These are phyloP conservation scores for Oncorhynchus kisutch DNA, from an alignment of 2,113 vertebrate genomes.

Conservation along the genomic window DNA sequence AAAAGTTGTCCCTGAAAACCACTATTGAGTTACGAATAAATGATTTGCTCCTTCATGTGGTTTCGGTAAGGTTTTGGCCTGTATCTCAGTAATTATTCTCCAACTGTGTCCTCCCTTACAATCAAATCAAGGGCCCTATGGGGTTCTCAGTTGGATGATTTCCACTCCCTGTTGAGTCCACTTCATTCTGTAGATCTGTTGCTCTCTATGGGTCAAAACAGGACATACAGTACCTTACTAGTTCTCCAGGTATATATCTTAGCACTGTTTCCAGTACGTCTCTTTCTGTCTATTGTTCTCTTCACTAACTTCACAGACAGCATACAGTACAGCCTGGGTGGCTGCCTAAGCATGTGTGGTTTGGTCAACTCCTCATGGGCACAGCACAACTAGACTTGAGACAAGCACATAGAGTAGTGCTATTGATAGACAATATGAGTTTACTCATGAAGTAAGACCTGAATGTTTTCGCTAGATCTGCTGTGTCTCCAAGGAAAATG, in stretches of 20 bases:
- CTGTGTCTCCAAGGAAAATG: not conserved
- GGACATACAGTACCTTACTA: slow-evolving; percentile 2
- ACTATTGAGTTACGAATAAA: slow-evolving; percentile 11
- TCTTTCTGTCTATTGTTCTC: not conserved
- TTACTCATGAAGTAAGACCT: not conserved
- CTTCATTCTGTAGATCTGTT: slow-evolving; percentile 6
- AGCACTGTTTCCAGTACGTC: not conserved
- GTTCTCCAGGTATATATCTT: not conserved
- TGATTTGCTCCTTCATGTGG: slow-evolving; percentile 22
- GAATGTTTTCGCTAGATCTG: not conserved
- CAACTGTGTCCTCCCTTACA: slow-evolving; percentile 19
- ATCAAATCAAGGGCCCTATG: slow-evolving; percentile 1
- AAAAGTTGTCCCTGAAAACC: slow-evolving; percentile 2
- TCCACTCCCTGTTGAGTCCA: slow-evolving; percentile 1
- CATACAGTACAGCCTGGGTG: no score
- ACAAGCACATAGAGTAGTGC: no score
- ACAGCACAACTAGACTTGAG: no score
- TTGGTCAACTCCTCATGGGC: no score
- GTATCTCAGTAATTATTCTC: slow-evolving; percentile 23
- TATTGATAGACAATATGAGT: no score
- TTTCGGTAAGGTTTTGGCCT: slow-evolving; percentile 27
- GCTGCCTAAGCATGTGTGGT: slow-evolving; percentile 31
- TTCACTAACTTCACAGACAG: no score
- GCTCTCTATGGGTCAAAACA: slow-evolving; percentile 13
- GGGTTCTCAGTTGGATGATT: no score